Evolutionary conservation across 2,888 invertebrate species (phyloP).

Genomic region (Cataglyphis albicans): DNA sequence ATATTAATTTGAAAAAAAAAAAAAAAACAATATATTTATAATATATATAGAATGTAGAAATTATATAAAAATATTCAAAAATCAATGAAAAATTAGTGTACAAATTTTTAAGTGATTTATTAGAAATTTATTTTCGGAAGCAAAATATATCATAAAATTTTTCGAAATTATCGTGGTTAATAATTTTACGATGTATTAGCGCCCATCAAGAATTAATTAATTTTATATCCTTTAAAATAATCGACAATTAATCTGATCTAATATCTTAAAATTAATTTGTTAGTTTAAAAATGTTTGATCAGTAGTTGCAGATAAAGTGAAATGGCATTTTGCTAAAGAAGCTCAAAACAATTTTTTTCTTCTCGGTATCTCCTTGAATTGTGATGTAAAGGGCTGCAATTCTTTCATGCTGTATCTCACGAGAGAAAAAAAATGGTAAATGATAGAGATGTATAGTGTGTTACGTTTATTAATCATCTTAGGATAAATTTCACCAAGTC

Average conservation of each 20-base stretch:
- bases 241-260: neutral
- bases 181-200: neutral
- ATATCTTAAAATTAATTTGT: neutral
- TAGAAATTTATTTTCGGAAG: neutral
- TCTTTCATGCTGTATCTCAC: neutral
- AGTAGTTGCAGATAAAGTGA: neutral
- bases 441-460: slow-evolving; percentile 17
- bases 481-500: too few species aligned
- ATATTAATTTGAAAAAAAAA: neutral
- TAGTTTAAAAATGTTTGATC: neutral
- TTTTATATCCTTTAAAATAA: slow-evolving; percentile 3
- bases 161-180: neutral
- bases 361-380: neutral
- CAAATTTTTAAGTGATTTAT: neutral
- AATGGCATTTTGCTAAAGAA: neutral
- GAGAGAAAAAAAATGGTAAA: slow-evolving; percentile 20
- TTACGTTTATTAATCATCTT: neutral
- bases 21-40: neutral
- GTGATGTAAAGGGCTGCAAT: slow-evolving; percentile 31
- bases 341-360: neutral
- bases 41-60: too few species aligned
- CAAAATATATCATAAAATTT: neutral
- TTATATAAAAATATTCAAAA: neutral
- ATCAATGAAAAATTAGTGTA: neutral
- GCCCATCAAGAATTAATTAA: neutral